These are phyloP conservation scores for Chunga burmeisteri DNA, from an alignment of 2,113 vertebrate species.

Conservation along the genomic window DNA sequence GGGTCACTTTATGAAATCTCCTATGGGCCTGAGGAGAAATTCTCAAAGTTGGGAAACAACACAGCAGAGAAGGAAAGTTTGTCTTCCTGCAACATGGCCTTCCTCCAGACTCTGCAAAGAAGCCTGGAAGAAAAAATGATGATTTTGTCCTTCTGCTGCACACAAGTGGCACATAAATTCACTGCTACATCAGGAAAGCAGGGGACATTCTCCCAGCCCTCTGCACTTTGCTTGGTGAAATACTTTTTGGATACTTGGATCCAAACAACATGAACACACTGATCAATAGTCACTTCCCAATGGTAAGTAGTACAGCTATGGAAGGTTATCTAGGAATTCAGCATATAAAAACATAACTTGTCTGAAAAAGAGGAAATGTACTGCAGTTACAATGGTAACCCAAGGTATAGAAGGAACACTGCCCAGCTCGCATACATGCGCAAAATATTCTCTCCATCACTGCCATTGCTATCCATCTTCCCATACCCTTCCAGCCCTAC, in stretches of 20 bases:
- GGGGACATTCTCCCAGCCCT: background rate
- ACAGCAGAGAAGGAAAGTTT: background rate
- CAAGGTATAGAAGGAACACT: background rate
- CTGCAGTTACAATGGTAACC: background rate
- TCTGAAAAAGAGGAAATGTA: background rate
- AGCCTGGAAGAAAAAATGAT: background rate
- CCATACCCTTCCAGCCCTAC: background rate
- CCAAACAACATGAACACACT: background rate
- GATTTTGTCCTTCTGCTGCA: background rate
- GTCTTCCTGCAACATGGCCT: background rate
- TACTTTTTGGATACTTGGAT: background rate
- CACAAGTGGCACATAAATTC: background rate
- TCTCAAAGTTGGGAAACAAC: background rate
- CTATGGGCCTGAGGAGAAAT: background rate
- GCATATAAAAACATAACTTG: background rate
- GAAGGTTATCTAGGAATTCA: background rate
- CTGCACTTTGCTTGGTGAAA: background rate
- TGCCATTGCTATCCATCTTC: background rate
- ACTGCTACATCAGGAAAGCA: background rate
- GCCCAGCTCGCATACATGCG: background rate
- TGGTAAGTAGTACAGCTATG: background rate
- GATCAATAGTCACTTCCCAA: background rate
- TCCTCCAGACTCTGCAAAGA: background rate
- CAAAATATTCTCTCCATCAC: background rate
- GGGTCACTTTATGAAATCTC: background rate